Evolutionary conservation across 2,888 invertebrate genomes (phyloP), one percentile per base, ranked within the genome.

Genomic region (Limnephilus lunatus): DNA sequence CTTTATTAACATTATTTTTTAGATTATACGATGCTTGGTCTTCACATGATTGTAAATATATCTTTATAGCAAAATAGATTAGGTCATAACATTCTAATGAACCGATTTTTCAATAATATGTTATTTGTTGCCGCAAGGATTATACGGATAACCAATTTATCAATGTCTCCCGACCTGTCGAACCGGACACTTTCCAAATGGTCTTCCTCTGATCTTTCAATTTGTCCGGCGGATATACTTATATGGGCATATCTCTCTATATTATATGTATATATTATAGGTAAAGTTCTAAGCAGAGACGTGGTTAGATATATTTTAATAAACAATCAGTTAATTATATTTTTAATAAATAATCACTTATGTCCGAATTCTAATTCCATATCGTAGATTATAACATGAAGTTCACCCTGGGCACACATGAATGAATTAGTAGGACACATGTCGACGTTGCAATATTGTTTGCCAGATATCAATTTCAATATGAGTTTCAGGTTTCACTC

Each of bases 391-490:
- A 3, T 53, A 53, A 53, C 53, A 19, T 19, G 53, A 53, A 53
- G 53, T 15, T 53, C 53, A 53, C 15, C 19, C 53, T 53, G 53
- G 53, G 53, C 1, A 53, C 86, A 86, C 86, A 86, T 53, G 86
- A 86, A 19, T 68, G 53, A 15, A 35, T 30, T 32, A 31, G 83
- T 5, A 83, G 31, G 31, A 53, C 15, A 7, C 25, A 19, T 86
- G 86, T n/a, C 44, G 30, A 53, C 48, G 48, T 53, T 48, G 48
- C 14, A 86, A n/a, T 68, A 68, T 25, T 68, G 53, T 68, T 68
- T 68, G 25, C 25, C 48, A 86, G 53, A 30, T 86, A 86, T 86
- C 86, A 30, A 53, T 48, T 86, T 48, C 86, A 48, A 86, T 44
- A 5, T 31, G n/a, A 53, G 53, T 68, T 68, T 68, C 53, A 68